Evolutionary conservation across 2,113 vertebrate genomes (phyloP), one percentile per base, ranked within the genome.

Genomic region (Melanocharis versteri): DNA sequence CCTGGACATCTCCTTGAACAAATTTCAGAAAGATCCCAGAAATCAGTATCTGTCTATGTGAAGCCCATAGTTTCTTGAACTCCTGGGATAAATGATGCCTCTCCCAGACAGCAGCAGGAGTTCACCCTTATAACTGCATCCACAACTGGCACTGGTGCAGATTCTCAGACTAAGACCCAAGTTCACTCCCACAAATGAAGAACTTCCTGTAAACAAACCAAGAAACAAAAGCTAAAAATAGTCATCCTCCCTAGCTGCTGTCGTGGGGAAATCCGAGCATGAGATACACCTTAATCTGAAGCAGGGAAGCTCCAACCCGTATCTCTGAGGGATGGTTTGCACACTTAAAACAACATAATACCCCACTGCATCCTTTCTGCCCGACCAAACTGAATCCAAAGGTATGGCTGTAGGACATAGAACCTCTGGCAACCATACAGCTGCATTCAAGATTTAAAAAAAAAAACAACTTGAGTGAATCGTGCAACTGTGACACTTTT

Each of bases 191-290:
- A 83, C 33, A 91, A 87, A 83, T 35, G 3, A 66, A 87, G 60
- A 83, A 87, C 53, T 78, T 90, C 61, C 64, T 78, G 39, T 57
- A 83, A 91, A 53, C 50, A 77, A 86, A 77, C 28, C 54, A 77
- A 83, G 80, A 65, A 81, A 45, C 50, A 85, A 77, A 86, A 76
- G 54, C 37, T 83, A 72, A 68, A 78, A 94, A 68, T 56, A 72
- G 22, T 51, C 37, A 28, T 87, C 60, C 37, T 83, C 51, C 37
- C n/a, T 47, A 62, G 78, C 60, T 45, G 48, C 60, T 83, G 47
- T 62, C 37, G 11, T 57, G 65, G 48, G 83, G 42, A 83, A 73
- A 91, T 68, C 78, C 57, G 37, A 56, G 60, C 47, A 61, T 9
- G 40, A 60, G 31, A 44, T 35, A 44, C 23, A 65, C 37, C 53